Evolutionary conservation across 2,888 invertebrate species (phyloP).

Genomic region (Doris montereyensis): DNA sequence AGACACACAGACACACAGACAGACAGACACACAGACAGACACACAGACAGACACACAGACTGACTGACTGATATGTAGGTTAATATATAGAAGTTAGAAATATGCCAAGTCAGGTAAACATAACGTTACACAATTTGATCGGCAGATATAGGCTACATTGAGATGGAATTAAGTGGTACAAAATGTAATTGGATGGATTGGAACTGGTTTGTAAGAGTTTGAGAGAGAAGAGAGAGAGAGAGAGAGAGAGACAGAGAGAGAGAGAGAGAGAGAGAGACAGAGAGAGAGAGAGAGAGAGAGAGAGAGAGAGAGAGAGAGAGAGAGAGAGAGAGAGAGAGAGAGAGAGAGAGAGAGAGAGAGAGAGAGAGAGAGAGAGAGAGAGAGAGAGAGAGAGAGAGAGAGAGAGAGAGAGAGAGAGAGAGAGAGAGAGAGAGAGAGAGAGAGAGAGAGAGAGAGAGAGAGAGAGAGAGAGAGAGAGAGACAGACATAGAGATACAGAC

Average conservation of each 20-base stretch:
- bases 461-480: no score
- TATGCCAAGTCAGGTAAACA: no score
- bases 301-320: not conserved
- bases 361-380: constrained; percentile 1
- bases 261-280: not conserved
- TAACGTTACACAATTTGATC: no score
- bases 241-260: not conserved
- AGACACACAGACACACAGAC: not conserved
- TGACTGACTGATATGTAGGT: not conserved
- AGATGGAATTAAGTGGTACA: no score
- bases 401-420: not conserved
- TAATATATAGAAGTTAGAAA: not conserved
- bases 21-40: not conserved
- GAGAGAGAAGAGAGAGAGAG: not conserved
- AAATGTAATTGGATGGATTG: no score
- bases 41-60: not conserved
- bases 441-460: not conserved
- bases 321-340: constrained; percentile 12
- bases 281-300: not conserved
- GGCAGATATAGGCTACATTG: no score
- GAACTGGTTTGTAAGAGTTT: no score
- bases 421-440: not conserved
- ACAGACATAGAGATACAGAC: not conserved
- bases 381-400: constrained; percentile 17
- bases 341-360: not conserved